Base-by-base conservation (phyloP, 1,140 invertebrate genomes). In the Drosophila hydei region DNA sequence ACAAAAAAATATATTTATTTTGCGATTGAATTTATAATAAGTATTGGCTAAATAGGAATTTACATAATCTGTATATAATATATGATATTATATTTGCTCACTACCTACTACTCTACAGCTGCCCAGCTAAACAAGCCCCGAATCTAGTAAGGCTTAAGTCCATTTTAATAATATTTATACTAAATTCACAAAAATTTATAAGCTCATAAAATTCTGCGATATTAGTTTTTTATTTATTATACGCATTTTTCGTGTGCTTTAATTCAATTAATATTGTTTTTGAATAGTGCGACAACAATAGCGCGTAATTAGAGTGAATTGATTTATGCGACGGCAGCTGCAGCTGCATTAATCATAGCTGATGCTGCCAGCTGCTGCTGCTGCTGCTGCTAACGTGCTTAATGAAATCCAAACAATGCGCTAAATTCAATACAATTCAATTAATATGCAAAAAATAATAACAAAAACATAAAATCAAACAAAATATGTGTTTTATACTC, bases 321-420 rank as follows among this genome's bases (percentile, higher is more conserved):
- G 81, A 88, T 87, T 81, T 87, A 87, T 88, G 70, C 60, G 52
- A 1, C 2, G 30, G 42, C 21, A 4, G 16, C 14, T 38, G 42
- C 50, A 45, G 51, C 51, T 16, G 30, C 18, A 55, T 64, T 71
- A 71, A 64, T 64, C 52, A 40, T 38, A 48, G 52, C 47, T 51
- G 42, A 61, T 60, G 12, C 47, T 27, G 4, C 51, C 48, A 25
- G 33, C 19, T 40, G 70, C 0, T 55, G 14, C 38, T 42, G 5
- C 6, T 16, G 64, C 1, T 50, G 52, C 38, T 58, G 60, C 60
- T 67, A 84, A 75, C 62, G 72, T 72, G 74, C 74, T 75, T 78
- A 77, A 87, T 88, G 75, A 87, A 87, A 75, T 65, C 33, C 67
- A 87, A 87, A 87, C 70, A 75, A 72, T 71, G 48, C 33, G 38